Evolutionary conservation across 2,888 invertebrate species (phyloP).

Genomic region (Campoletis raptor): DNA sequence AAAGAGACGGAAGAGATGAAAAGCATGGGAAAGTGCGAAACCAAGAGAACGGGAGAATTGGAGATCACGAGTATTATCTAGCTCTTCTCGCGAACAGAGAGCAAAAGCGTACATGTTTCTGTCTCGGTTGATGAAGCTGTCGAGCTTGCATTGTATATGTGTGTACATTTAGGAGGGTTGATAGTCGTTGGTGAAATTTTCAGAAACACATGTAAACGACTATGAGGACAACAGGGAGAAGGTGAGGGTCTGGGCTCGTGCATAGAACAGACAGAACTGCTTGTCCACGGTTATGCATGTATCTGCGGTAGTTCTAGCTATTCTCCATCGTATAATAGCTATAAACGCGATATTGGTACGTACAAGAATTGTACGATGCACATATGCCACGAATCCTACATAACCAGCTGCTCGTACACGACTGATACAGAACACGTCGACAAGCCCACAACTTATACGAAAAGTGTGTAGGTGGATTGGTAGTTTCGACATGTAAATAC

Average conservation of each 20-base stretch:
- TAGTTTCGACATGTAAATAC: slow-evolving; percentile 24
- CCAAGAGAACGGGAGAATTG: slow-evolving; percentile 40
- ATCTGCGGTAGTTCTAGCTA: slow-evolving; percentile 48
- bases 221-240: slow-evolving; percentile 41
- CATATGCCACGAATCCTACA: slow-evolving; percentile 43
- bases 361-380: slow-evolving; percentile 51
- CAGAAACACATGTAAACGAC: slow-evolving; percentile 80
- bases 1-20: slow-evolving; percentile 7
- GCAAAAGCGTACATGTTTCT: slow-evolving; percentile 36
- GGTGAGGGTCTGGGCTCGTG: slow-evolving; percentile 10
- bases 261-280: slow-evolving; percentile 17
- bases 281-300: slow-evolving; percentile 51
- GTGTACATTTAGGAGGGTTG: slow-evolving; percentile 54
- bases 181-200: slow-evolving; percentile 75
- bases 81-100: slow-evolving; percentile 11
- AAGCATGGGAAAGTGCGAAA: neutral
- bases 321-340: slow-evolving; percentile 53
- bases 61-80: slow-evolving; percentile 50
- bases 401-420: slow-evolving; percentile 51
- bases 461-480: slow-evolving; percentile 1
- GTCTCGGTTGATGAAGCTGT: slow-evolving; percentile 76
- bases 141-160: slow-evolving; percentile 65
- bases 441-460: slow-evolving; percentile 16
- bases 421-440: slow-evolving; percentile 56
- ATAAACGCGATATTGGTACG: slow-evolving; percentile 43